Evolutionary conservation across 2,113 vertebrate species (phyloP), one percentile per base, ranked within the genome.

Genomic region (Tauraco erythrolophus): DNA sequence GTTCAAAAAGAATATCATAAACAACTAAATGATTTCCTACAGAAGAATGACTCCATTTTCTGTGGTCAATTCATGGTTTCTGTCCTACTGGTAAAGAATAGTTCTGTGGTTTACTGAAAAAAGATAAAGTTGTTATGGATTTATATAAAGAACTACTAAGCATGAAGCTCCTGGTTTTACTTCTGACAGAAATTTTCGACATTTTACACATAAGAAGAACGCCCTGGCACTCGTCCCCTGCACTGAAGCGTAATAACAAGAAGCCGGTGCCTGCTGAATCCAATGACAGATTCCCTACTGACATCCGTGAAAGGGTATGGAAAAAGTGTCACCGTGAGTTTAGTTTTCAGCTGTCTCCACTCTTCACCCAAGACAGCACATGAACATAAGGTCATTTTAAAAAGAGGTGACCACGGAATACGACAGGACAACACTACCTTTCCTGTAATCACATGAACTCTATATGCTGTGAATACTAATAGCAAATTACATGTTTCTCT

Each of bases 301-400:
- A 7, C n/a, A 69, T 11, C 61, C 75, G 53, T 6, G 35, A 41
- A 53, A 56, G 22, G 8, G 9, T 13, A n/a, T 7, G 68, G 25
- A 45, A 30, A 51, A 84, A 45, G 25, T 22, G 25, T 43, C 43
- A 1, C 6, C 6, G 39, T 2, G 31, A 54, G n/a, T 31, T 77
- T 95, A 57, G 33, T 43, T 65, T 83, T 9, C 66, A 76, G 70
- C 62, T 90, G 8, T 46, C 48, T 68, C 8, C 10, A 27, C 35
- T 54, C 64, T 22, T 71, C n/a, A 31, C 9, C 43, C 39, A n/a
- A 23, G 33, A 24, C 1, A 68, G 45, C 17, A 28, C 17, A 33
- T 0, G 0, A 53, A 14, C 3, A 14, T 7, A 2, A 56, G 14
- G 41, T 28, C 4, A 16, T n/a, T 80, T 86, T 33, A 41, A 37